phyloP scores from a whole-genome alignment of 2,888 invertebrate genomes.

The Sympetrum striolatum region DNA sequence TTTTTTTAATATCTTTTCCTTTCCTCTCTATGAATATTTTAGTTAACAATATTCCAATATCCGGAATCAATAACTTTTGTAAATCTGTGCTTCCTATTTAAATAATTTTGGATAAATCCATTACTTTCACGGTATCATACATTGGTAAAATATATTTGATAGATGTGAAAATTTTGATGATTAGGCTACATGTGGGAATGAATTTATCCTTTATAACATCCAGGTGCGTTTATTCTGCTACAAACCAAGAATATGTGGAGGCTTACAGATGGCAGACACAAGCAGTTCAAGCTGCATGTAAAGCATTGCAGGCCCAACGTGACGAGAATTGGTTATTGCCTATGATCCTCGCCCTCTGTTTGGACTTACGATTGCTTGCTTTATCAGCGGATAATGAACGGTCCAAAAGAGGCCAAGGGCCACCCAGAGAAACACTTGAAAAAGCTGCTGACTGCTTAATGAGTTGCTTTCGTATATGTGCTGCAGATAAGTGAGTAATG shows the following conservation, averaged over 20 bases:
- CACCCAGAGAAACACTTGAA: constrained; percentile 76
- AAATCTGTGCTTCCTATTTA: not conserved
- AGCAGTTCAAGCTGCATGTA: constrained; percentile 79
- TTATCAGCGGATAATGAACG: constrained; percentile 75
- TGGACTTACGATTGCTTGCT: constrained; percentile 87
- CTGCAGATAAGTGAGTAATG: constrained; percentile 80
- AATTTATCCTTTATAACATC: not conserved
- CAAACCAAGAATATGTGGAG: constrained; percentile 59
- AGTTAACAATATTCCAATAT: too few species aligned
- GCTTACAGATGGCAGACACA: constrained; percentile 82
- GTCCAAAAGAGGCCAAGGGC: constrained; percentile 53
- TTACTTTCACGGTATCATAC: too few species aligned
- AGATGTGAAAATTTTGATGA: not conserved
- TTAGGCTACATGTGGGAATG: too few species aligned
- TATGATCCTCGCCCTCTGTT: constrained; percentile 86
- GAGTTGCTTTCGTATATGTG: constrained; percentile 93
- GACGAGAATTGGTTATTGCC: constrained; percentile 98
- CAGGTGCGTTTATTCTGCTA: constrained; percentile 5
- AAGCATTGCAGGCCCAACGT: constrained; percentile 83
- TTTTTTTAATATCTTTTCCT: not conserved
- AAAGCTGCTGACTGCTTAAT: constrained; percentile 93
- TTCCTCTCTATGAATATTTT: not conserved
- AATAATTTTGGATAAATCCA: too few species aligned
- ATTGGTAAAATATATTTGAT: not conserved
- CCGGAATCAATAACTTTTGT: not conserved